Conservation (phyloP, 2,113 vertebrate species). For the Ammodytes dubius region DNA sequence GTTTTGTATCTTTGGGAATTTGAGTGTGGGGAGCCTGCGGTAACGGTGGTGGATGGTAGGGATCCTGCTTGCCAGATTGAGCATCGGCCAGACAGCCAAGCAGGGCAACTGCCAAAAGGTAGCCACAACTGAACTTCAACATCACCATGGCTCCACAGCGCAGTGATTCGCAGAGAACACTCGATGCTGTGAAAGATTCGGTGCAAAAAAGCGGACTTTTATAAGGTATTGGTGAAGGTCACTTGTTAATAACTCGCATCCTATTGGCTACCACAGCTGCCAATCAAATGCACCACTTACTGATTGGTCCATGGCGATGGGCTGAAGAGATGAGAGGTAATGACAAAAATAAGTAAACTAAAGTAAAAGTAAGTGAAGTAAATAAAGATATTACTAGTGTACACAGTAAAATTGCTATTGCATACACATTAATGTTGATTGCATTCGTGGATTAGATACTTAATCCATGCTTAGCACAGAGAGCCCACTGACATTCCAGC, state of each 20-base stretch:
- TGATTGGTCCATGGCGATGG: constrained; percentile 18
- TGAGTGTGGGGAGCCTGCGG: too few relatives aligned
- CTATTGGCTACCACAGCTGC: constrained; percentile 38
- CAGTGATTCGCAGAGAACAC: constrained; percentile 30
- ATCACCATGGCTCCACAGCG: constrained; percentile 56
- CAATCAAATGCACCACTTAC: constrained; percentile 44
- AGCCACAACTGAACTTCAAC: constrained; percentile 39
- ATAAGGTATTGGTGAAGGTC: constrained; percentile 46
- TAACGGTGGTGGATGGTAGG: neutral
- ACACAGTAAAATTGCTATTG: neutral
- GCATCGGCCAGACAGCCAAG: constrained; percentile 42
- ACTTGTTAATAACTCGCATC: constrained; percentile 5
- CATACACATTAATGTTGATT: neutral
- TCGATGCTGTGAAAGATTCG: constrained; percentile 43
- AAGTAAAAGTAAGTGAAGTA: neutral
- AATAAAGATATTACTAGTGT: neutral
- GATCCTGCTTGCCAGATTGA: neutral
- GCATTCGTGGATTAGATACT: neutral
- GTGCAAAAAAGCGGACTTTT: constrained; percentile 50
- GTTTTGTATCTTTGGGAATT: too few relatives aligned
- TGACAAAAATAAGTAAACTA: neutral
- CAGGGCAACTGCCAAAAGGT: constrained; percentile 52
- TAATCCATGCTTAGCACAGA: neutral
- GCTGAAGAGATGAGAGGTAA: neutral
- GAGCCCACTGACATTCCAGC: neutral